phyloP scores from a whole-genome alignment of 2,888 invertebrate genomes.

The Caenorhabditis auriculariae region DNA sequence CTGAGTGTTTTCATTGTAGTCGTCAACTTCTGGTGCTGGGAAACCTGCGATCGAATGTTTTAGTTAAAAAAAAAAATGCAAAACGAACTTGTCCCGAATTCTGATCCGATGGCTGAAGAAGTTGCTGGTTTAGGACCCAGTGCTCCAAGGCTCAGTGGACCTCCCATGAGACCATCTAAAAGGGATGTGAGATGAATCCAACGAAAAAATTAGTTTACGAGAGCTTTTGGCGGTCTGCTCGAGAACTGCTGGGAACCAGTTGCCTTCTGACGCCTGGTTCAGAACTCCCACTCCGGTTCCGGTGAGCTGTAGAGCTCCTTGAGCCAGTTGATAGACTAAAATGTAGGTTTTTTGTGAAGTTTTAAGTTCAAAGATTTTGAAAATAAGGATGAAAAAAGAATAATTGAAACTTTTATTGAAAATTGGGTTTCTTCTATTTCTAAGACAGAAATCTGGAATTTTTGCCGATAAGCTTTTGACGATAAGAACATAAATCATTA shows the following conservation, averaged over 20 bases:
- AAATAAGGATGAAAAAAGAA: background rate
- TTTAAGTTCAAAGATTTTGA: too few species aligned
- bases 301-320: slow-evolving; percentile 56
- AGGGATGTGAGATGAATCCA: background rate
- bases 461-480: too few species aligned
- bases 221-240: slow-evolving; percentile 42
- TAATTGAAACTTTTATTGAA: background rate
- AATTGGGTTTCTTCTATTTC: background rate
- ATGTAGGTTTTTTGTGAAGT: too few species aligned
- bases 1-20: slow-evolving; percentile 33
- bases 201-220: slow-evolving; percentile 9
- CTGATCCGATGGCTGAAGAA: slow-evolving; percentile 25
- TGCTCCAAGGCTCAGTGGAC: slow-evolving; percentile 24
- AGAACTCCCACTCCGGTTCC: slow-evolving; percentile 60
- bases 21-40: slow-evolving; percentile 39
- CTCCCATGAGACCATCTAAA: slow-evolving; percentile 25
- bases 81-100: slow-evolving; percentile 34
- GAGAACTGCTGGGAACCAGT: slow-evolving; percentile 58
- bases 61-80: background rate
- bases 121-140: slow-evolving; percentile 24
- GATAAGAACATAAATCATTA: too few species aligned
- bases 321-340: slow-evolving; percentile 59
- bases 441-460: slow-evolving; percentile 1
- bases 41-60: slow-evolving; percentile 10
- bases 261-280: slow-evolving; percentile 56